Conservation (phyloP, 1,140 invertebrate species). For the Bombus vancouverensis region DNA sequence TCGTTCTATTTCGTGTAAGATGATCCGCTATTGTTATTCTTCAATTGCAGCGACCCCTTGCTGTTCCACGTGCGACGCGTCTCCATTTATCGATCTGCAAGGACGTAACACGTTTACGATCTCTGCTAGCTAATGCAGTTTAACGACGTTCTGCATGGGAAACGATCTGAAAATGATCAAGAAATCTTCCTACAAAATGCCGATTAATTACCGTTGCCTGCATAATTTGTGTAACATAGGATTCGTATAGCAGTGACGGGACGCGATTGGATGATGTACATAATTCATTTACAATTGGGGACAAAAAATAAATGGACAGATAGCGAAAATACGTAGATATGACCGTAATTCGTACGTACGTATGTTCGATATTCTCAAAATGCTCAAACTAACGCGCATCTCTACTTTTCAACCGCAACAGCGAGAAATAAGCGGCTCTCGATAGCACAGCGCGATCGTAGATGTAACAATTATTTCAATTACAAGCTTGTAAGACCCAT, state of each 20-base stretch:
- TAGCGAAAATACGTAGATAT: too few species aligned
- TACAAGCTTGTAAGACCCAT: neutral
- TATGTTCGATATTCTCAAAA: too few species aligned
- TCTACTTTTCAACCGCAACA: too few species aligned
- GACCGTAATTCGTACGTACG: too few species aligned
- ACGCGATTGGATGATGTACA: neutral
- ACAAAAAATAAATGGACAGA: too few species aligned
- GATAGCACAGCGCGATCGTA: neutral
- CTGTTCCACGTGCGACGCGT: neutral
- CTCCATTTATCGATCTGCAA: neutral
- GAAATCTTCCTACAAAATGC: neutral
- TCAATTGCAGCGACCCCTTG: constrained; percentile 11
- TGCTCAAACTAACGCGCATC: too few species aligned
- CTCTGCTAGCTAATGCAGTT: neutral
- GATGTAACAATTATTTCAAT: neutral
- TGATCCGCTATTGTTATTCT: constrained; percentile 34
- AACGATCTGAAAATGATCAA: neutral
- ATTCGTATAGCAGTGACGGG: neutral
- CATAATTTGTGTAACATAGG: neutral
- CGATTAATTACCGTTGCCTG: neutral
- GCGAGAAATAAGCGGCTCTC: too few species aligned
- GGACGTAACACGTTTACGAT: neutral
- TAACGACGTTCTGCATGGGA: too few species aligned
- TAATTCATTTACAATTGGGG: neutral
- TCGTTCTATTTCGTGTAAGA: constrained; percentile 47